Evolutionary conservation across 2,888 invertebrate species (phyloP).

Genomic region (Lycia hirtaria): DNA sequence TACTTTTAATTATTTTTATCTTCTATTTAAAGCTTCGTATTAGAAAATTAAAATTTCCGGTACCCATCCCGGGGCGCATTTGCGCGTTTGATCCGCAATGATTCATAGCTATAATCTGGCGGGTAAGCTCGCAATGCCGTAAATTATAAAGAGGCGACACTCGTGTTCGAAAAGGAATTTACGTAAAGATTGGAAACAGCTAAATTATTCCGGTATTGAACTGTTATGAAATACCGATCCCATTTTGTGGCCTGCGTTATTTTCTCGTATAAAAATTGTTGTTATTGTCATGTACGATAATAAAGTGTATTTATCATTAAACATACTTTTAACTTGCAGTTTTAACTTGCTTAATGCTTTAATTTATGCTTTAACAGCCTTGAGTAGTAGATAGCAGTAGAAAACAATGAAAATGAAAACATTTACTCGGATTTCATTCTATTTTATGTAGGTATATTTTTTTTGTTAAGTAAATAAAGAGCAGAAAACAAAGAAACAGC

Average conservation of each 20-base stretch:
- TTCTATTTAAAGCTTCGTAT: slow-evolving; percentile 10
- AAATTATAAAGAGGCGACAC: slow-evolving; percentile 74
- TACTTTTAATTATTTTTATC: slow-evolving; percentile 8
- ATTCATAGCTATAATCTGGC: slow-evolving; percentile 65
- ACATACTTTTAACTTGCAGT: too few species aligned
- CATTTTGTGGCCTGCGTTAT: neutral
- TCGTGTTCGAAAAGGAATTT: slow-evolving; percentile 69
- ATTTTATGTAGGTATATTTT: too few species aligned
- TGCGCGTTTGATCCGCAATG: slow-evolving; percentile 40
- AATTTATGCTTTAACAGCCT: too few species aligned
- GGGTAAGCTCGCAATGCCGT: slow-evolving; percentile 63
- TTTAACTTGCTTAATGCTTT: too few species aligned
- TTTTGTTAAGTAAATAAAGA: too few species aligned
- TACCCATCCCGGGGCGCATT: slow-evolving; percentile 23
- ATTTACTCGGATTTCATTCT: too few species aligned
- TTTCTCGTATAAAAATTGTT: neutral
- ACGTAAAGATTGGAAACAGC: slow-evolving; percentile 40
- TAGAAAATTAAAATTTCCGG: slow-evolving; percentile 22
- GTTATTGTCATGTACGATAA: too few species aligned
- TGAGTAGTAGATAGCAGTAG: too few species aligned
- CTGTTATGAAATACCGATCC: neutral
- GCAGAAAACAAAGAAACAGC: too few species aligned
- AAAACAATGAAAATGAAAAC: too few species aligned
- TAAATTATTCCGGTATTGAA: slow-evolving; percentile 15
- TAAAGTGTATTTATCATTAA: too few species aligned